Evolutionary conservation across 2,113 vertebrate species (phyloP).

Genomic region (Cololabis saira): DNA sequence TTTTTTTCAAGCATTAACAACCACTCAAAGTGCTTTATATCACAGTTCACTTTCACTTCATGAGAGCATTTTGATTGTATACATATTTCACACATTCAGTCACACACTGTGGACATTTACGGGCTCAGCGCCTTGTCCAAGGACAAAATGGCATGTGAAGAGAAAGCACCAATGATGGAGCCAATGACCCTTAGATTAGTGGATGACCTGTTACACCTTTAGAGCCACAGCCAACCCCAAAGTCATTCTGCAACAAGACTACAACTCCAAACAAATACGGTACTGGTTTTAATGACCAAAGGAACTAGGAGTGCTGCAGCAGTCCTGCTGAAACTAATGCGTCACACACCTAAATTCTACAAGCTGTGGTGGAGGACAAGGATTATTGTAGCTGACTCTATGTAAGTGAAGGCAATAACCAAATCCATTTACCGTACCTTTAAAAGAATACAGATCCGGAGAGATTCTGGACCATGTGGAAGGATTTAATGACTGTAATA

Average conservation of each 20-base stretch:
- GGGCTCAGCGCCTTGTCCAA: neutral
- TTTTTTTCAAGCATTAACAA: neutral
- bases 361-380: constrained; percentile 52
- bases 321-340: constrained; percentile 3
- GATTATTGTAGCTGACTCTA: constrained; percentile 68
- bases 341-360: constrained; percentile 34
- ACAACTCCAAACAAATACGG: constrained; percentile 2
- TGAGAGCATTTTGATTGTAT: neutral
- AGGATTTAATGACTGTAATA: constrained; percentile 72
- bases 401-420: constrained; percentile 65
- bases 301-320: neutral
- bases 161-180: neutral
- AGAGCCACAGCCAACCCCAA: too few species aligned
- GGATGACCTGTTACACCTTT: neutral
- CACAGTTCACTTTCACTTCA: neutral
- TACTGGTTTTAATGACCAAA: neutral
- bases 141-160: neutral
- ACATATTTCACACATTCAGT: neutral
- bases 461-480: constrained; percentile 42
- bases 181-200: neutral
- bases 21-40: neutral
- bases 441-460: constrained; percentile 60
- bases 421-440: constrained; percentile 63
- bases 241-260: constrained; percentile 5
- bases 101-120: neutral